A percentile compares a stretch with the other conserved stretches of the same genome.
phyloP scores from a whole-genome alignment of 2,113 vertebrate species.

The Euleptes europaea region DNA sequence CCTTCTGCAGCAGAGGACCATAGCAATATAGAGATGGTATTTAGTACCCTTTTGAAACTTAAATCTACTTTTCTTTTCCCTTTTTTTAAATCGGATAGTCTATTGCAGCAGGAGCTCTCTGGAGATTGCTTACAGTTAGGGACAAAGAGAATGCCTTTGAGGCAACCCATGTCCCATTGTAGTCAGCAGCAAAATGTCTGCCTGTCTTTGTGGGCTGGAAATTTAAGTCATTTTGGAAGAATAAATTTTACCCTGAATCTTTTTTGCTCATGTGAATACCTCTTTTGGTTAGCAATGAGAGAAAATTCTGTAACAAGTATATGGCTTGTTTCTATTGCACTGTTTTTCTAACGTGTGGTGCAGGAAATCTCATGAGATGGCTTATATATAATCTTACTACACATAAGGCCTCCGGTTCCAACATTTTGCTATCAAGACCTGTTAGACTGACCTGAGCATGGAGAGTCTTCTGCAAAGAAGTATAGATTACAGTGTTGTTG shows the following conservation, averaged over 20 bases:
- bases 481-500: background rate
- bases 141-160: background rate
- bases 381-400: background rate
- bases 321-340: background rate
- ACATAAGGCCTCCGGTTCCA: background rate
- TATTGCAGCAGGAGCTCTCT: background rate
- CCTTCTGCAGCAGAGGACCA: conserved; percentile 13
- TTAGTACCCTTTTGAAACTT: conserved; percentile 38
- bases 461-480: too few relatives aligned
- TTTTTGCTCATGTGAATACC: background rate
- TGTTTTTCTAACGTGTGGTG: background rate
- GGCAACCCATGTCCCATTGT: background rate
- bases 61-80: too few relatives aligned
- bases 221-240: background rate
- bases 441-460: background rate
- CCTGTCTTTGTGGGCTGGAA: background rate
- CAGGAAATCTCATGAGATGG: too few relatives aligned
- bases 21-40: conserved; percentile 6
- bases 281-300: background rate
- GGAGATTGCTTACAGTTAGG: background rate
- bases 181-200: background rate
- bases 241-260: background rate
- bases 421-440: background rate
- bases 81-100: conserved; percentile 36
- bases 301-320: background rate